Evolutionary conservation across 2,113 vertebrate genomes (phyloP), one percentile per base, ranked within the genome.

Genomic region (Scalopus aquaticus): DNA sequence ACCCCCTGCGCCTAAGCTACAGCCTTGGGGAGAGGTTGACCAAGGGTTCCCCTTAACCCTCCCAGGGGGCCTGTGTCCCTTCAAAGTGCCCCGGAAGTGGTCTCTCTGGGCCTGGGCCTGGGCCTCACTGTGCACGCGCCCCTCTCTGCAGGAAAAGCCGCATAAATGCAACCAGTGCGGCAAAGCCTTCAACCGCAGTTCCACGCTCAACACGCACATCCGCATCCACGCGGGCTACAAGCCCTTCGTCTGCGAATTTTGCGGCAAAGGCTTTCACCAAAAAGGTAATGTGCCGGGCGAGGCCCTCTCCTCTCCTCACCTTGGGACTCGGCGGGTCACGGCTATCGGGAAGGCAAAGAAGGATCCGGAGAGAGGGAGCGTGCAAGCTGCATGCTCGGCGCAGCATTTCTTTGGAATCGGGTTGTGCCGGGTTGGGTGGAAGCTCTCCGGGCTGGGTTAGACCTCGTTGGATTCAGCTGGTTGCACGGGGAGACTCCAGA

Each of bases 121-220:
- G 39, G 32, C 72, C 91, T 96, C 39, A 92, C 89, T 39, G 83
- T 82, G 56, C 39, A 76, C 80, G 85, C 88, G n/a, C 92, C 96
- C 95, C 74, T 96, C 88, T 93, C 88, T 79, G 88, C 96, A 99
- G 99, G 99, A 99, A 98, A 99, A 99, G 94, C 99, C 99, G 90
- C 99, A 99, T 88, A 99, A 99, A 97, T 99, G 99, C 94, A 99
- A 99, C 98, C 99, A 99, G 98, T 99, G 99, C 54, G 99, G 99
- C 88, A 99, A 99, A 98, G 99, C 99, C n/a, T 99, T 99, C 98
- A 99, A 99, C 98, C 98, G 99, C 88, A 99, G 99, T 97, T 99
- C 99, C 91, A 99, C 99, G 90, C 98, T 99, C 94, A 99, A 99
- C 98, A 99, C 99, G 32, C 99, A 99, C 96, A 99, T 99, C 30